Evolutionary conservation across 2,797 vertebrate species (phyloP).

Genomic region (Pagetopsis macropterus): DNA sequence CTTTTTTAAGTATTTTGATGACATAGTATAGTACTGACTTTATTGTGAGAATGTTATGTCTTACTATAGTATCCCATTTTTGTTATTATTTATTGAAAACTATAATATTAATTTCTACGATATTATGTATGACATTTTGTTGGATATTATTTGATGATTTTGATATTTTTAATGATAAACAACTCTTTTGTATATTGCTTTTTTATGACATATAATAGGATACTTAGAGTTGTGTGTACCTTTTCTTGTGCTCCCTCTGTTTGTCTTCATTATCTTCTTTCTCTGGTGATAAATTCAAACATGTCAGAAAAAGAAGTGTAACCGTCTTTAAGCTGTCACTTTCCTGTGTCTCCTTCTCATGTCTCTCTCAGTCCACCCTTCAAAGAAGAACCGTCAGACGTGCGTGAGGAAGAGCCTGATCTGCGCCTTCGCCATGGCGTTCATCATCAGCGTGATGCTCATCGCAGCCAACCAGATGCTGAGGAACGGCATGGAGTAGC

Average conservation of each 20-base stretch:
- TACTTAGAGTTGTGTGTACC: no score
- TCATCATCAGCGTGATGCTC: slow-evolving; percentile 99
- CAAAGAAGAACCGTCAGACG: slow-evolving; percentile 92
- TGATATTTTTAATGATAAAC: no score
- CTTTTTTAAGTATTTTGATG: no score
- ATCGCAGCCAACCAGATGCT: slow-evolving; percentile 99
- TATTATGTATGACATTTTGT: no score
- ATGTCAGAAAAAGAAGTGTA: background rate
- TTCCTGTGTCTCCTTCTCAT: background rate
- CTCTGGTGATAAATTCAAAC: background rate
- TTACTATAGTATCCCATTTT: no score
- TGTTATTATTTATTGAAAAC: no score
- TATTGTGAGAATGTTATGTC: no score
- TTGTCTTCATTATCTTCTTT: slow-evolving; percentile 26
- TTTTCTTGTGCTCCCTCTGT: background rate
- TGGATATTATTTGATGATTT: no score
- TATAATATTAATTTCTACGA: no score
- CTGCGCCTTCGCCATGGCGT: slow-evolving; percentile 99
- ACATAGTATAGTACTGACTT: no score
- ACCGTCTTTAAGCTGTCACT: background rate
- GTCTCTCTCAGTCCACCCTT: slow-evolving; percentile 78
- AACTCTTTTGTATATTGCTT: no score
- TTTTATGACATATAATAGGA: no score
- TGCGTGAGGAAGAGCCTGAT: slow-evolving; percentile 98
- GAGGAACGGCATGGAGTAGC: slow-evolving; percentile 98